Conservation (phyloP, 1,140 invertebrate species). For the Trachelipus rathkii region DNA sequence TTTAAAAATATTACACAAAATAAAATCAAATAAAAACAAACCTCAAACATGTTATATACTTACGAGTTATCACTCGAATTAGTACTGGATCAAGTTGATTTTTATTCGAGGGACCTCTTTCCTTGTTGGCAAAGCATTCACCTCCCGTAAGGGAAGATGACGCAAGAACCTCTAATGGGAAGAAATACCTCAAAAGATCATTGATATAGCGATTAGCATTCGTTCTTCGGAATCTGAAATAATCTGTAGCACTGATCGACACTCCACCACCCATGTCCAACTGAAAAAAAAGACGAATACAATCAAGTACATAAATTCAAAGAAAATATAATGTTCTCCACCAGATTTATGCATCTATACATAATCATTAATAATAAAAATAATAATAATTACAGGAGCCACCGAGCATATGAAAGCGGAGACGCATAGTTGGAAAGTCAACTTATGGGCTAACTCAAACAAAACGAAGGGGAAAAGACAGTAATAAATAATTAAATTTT, state of each 20-base stretch:
- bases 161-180: constrained; percentile 41
- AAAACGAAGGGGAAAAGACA: too few species aligned
- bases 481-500: too few species aligned
- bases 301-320: too few species aligned
- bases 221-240: constrained; percentile 41
- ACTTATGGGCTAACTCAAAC: too few species aligned
- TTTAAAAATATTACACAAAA: too few species aligned
- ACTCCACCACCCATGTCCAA: constrained; percentile 41
- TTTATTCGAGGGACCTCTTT: constrained; percentile 40
- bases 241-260: constrained; percentile 36
- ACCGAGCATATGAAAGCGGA: too few species aligned
- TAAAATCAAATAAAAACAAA: too few species aligned
- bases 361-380: too few species aligned
- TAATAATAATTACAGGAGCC: too few species aligned
- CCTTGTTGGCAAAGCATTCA: constrained; percentile 43
- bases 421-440: too few species aligned
- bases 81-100: constrained; percentile 43
- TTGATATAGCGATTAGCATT: constrained; percentile 45
- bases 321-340: too few species aligned
- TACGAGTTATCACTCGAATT: constrained; percentile 43
- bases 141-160: constrained; percentile 41
- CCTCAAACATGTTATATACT: background rate
- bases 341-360: too few species aligned
- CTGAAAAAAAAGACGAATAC: constrained; percentile 32
- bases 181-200: constrained; percentile 43